Evolutionary conservation across 1,140 invertebrate species (phyloP).

Genomic region (Meloidogyne floridensis): DNA sequence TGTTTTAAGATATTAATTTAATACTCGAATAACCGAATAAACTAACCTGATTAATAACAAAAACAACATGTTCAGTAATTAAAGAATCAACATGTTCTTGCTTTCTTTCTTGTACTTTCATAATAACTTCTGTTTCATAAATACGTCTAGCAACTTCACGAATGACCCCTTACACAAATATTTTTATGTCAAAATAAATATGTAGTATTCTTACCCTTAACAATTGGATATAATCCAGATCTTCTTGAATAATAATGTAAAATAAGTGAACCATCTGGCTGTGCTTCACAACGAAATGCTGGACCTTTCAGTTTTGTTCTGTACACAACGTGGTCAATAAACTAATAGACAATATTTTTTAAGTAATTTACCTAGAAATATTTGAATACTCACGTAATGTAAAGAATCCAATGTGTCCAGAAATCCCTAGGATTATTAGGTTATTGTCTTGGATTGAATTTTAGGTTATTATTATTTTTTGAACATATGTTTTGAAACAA

Average conservation of each 20-base stretch:
- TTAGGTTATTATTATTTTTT: too few species aligned
- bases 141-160: constrained; percentile 64
- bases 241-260: constrained; percentile 68
- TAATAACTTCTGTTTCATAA: constrained; percentile 64
- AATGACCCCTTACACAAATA: constrained; percentile 57
- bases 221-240: constrained; percentile 67
- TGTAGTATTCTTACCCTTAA: constrained; percentile 61
- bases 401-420: constrained; percentile 60
- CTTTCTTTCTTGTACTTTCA: constrained; percentile 63
- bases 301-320: constrained; percentile 63
- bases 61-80: constrained; percentile 61
- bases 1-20: too few species aligned
- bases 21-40: too few species aligned
- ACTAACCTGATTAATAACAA: constrained; percentile 57
- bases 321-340: constrained; percentile 64
- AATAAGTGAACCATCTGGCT: constrained; percentile 64
- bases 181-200: neutral
- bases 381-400: constrained; percentile 39
- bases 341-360: constrained; percentile 19
- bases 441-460: neutral
- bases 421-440: constrained; percentile 53
- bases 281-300: constrained; percentile 67
- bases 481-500: too few species aligned
- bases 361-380: neutral
- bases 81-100: constrained; percentile 63